These are phyloP conservation scores for Poeciliopsis infans DNA, from an alignment of 2,797 vertebrate species.

Conservation along the genomic window DNA sequence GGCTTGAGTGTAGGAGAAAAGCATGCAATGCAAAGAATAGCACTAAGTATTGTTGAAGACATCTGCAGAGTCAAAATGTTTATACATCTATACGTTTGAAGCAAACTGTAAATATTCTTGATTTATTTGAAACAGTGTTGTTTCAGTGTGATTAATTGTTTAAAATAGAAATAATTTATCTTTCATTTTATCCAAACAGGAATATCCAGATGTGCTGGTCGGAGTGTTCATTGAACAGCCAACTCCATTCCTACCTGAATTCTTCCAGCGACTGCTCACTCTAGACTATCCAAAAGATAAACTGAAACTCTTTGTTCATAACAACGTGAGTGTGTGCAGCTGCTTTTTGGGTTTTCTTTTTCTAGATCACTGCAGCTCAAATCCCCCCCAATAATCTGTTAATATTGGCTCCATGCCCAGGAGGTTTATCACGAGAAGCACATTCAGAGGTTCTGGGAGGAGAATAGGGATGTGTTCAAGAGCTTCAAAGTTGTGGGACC, in stretches of 20 bases:
- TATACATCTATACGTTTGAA: constrained; percentile 4
- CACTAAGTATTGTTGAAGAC: not conserved
- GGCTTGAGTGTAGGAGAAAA: not conserved
- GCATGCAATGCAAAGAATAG: not conserved
- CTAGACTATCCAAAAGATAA: constrained; percentile 93
- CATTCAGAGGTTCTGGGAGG: constrained; percentile 94
- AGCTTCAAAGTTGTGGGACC: constrained; percentile 95
- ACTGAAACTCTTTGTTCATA: constrained; percentile 92
- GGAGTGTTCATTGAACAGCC: constrained; percentile 97
- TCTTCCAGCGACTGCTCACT: constrained; percentile 87
- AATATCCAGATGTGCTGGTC: constrained; percentile 88
- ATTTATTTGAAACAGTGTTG: constrained; percentile 52
- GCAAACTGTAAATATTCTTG: constrained; percentile 38
- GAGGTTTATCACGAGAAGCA: constrained; percentile 99
- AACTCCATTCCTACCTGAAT: constrained; percentile 93
- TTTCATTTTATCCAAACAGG: constrained; percentile 78
- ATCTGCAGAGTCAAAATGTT: constrained; percentile 20
- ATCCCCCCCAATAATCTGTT: constrained; percentile 28
- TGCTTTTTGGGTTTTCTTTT: constrained; percentile 1
- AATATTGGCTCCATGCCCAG: constrained; percentile 72
- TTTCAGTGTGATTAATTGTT: constrained; percentile 16
- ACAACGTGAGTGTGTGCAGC: constrained; percentile 85
- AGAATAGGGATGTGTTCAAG: constrained; percentile 85
- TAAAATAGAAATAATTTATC: constrained; percentile 37
- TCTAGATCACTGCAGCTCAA: constrained; percentile 1